phyloP scores from a whole-genome alignment of 2,113 vertebrate genomes.

The Serinus canaria region DNA sequence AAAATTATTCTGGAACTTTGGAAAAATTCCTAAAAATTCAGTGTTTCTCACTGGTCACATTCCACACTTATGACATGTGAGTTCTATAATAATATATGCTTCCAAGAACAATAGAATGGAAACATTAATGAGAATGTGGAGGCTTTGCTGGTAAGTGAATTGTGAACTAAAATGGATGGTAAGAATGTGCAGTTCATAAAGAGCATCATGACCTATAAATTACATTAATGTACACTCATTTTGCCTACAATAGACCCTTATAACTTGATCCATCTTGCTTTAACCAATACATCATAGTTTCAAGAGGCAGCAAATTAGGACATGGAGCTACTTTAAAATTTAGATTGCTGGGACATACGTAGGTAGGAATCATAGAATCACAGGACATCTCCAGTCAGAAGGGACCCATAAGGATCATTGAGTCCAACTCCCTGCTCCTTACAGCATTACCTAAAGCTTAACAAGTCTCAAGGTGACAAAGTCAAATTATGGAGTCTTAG shows the following conservation, averaged over 20 bases:
- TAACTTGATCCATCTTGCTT: background rate
- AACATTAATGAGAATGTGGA: background rate
- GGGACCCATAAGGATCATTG: background rate
- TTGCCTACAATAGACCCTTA: background rate
- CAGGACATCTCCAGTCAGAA: background rate
- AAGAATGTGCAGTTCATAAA: background rate
- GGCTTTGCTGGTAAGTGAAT: background rate
- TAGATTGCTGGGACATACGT: background rate
- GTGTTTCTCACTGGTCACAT: background rate
- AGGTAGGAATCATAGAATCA: background rate
- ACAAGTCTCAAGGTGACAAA: background rate
- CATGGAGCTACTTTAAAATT: background rate
- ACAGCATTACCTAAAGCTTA: background rate
- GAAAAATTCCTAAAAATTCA: background rate
- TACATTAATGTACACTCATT: background rate
- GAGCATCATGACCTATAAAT: background rate
- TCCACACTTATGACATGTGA: background rate
- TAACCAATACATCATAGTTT: background rate
- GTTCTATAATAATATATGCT: background rate
- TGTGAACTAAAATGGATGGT: background rate
- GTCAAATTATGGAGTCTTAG: background rate
- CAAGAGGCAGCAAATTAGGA: background rate
- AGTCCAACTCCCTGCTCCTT: background rate
- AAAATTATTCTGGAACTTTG: background rate
- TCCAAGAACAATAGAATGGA: constrained; percentile 29